Evolutionary conservation across 2,888 invertebrate genomes (phyloP).

Genomic region (Hyposoter dolosus): DNA sequence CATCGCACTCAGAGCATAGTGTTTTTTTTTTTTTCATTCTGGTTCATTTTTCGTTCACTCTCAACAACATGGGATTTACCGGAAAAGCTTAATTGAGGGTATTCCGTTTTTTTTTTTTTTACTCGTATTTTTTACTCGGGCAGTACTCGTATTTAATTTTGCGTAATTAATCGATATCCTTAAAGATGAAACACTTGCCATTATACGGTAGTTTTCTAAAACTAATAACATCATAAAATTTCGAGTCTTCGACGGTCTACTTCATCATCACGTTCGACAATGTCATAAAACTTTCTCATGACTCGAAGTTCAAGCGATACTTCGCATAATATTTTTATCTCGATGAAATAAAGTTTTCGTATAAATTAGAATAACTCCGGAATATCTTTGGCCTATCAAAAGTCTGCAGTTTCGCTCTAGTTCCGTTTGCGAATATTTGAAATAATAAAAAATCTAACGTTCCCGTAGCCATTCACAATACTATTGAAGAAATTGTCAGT

Average conservation of each 20-base stretch:
- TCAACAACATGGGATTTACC: too few relatives aligned
- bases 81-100: too few relatives aligned
- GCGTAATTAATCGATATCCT: not conserved
- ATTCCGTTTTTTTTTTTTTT: too few relatives aligned
- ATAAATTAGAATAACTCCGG: not conserved
- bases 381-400: not conserved
- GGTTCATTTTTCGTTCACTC: too few relatives aligned
- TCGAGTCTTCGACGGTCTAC: not conserved
- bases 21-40: too few relatives aligned
- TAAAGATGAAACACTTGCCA: not conserved
- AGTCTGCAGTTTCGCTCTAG: not conserved
- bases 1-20: not conserved
- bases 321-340: not conserved
- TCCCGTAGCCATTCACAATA: not conserved
- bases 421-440: not conserved
- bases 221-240: not conserved
- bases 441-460: not conserved
- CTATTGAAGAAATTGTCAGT: not conserved
- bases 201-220: not conserved
- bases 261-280: not conserved
- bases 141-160: not conserved
- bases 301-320: not conserved
- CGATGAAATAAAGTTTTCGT: not conserved
- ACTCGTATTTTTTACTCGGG: too few relatives aligned
- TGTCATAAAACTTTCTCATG: not conserved